phyloP scores from a whole-genome alignment of 2,797 vertebrate species.

The Halcyon smyrnensis region DNA sequence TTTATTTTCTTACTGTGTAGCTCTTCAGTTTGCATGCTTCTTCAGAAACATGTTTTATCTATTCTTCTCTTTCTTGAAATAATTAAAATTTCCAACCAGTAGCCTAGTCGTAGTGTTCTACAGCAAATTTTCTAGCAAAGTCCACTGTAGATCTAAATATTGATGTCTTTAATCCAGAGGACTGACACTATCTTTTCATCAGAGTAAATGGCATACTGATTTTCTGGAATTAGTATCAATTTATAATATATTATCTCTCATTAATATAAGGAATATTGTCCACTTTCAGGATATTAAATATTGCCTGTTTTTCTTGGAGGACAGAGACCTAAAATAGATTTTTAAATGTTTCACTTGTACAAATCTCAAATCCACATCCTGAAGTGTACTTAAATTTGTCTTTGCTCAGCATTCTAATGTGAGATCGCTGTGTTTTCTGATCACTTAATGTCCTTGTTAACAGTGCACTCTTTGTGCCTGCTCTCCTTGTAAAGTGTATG shows the following conservation, averaged over 20 bases:
- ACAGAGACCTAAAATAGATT: not conserved
- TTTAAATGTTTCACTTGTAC: not conserved
- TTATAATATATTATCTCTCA: not conserved
- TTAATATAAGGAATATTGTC: not conserved
- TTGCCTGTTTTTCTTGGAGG: not conserved
- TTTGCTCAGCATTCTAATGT: not conserved
- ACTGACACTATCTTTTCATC: not conserved
- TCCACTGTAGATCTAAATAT: not conserved
- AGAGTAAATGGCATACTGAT: not conserved
- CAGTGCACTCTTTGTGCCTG: not conserved
- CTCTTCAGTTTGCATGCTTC: not conserved
- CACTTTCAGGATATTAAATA: not conserved
- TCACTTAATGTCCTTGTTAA: not conserved
- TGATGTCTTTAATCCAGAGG: not conserved
- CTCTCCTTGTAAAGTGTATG: not conserved
- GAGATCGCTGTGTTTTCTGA: not conserved
- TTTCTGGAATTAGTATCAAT: not conserved
- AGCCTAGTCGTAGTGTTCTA: not conserved
- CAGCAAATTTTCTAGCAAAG: not conserved
- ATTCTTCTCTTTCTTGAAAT: not conserved
- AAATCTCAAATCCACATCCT: not conserved
- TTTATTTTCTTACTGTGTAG: not conserved
- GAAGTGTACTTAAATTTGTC: not conserved
- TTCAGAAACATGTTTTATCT: not conserved
- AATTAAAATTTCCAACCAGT: not conserved